A percentile compares a stretch with the other conserved stretches of the same genome.
Conservation (phyloP, 1,140 invertebrate genomes). For the Leptinotarsa texana region DNA sequence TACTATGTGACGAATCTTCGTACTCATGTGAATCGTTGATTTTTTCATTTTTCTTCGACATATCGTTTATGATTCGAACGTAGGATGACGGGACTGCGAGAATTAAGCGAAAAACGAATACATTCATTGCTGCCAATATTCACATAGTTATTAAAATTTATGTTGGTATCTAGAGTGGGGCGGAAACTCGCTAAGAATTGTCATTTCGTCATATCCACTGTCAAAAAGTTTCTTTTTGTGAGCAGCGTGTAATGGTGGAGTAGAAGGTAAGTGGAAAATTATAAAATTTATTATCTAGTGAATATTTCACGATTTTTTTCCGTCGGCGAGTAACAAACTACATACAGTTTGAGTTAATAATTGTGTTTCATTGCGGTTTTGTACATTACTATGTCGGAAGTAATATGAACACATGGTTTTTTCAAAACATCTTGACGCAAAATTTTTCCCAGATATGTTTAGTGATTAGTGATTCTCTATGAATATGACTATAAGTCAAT, state of each 20-base stretch:
- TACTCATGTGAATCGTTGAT: too few species aligned
- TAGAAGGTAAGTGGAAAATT: slow-evolving; percentile 44
- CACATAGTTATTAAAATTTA: background rate
- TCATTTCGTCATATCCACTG: slow-evolving; percentile 17
- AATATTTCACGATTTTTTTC: slow-evolving; percentile 5
- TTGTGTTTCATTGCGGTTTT: slow-evolving; percentile 7
- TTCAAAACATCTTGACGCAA: slow-evolving; percentile 21
- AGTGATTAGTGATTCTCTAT: slow-evolving; percentile 33
- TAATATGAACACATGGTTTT: slow-evolving; percentile 10
- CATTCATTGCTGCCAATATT: too few species aligned
- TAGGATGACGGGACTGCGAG: too few species aligned
- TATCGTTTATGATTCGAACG: too few species aligned
- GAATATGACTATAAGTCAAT: slow-evolving; percentile 50
- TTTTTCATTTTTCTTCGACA: too few species aligned
- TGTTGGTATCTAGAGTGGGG: background rate
- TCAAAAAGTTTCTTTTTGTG: slow-evolving; percentile 38
- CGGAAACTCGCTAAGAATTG: background rate
- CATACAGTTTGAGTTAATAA: too few species aligned
- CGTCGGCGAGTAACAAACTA: background rate
- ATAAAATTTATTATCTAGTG: slow-evolving; percentile 29
- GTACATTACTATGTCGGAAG: slow-evolving; percentile 8
- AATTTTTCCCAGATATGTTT: slow-evolving; percentile 12
- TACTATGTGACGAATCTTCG: too few species aligned
- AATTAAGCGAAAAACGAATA: too few species aligned
- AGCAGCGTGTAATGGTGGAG: slow-evolving; percentile 50